Conservation (phyloP, 2,797 vertebrate genomes). For the Pteropus rufus region DNA sequence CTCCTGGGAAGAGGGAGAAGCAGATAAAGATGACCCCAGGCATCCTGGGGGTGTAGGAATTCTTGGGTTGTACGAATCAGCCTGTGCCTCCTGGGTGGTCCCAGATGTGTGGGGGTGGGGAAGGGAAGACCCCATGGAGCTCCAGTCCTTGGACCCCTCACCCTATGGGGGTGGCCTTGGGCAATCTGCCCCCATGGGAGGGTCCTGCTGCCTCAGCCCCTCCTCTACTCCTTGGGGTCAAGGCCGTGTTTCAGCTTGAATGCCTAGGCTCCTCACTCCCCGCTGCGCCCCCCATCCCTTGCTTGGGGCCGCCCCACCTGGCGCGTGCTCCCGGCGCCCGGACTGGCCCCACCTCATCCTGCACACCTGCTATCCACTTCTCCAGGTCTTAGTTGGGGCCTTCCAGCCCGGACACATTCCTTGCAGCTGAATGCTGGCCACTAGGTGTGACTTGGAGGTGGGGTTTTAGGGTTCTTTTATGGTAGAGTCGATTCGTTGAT, state of each 20-base stretch:
- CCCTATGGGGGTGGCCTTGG: not conserved
- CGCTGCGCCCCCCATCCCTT: not conserved
- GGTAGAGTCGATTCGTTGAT: not conserved
- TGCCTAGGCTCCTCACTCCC: not conserved
- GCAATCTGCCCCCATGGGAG: not conserved
- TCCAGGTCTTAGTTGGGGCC: accelerated
- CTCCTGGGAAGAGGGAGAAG: not conserved
- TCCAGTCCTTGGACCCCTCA: not conserved
- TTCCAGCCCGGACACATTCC: not conserved
- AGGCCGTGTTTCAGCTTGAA: no score
- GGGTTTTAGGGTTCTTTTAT: no score
- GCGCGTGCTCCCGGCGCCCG: accelerated
- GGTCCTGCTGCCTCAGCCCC: not conserved
- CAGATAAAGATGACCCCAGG: not conserved
- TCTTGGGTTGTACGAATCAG: no score
- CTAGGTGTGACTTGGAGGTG: not conserved
- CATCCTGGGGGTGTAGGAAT: no score
- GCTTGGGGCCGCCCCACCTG: accelerated
- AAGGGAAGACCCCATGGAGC: not conserved
- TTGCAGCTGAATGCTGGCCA: not conserved
- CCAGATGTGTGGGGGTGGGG: not conserved
- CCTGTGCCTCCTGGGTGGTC: not conserved
- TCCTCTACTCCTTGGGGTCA: not conserved
- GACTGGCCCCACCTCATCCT: no score
- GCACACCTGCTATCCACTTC: accelerated